Evolutionary conservation across 2,113 vertebrate species (phyloP).

Genomic region (Eonycteris spelaea): DNA sequence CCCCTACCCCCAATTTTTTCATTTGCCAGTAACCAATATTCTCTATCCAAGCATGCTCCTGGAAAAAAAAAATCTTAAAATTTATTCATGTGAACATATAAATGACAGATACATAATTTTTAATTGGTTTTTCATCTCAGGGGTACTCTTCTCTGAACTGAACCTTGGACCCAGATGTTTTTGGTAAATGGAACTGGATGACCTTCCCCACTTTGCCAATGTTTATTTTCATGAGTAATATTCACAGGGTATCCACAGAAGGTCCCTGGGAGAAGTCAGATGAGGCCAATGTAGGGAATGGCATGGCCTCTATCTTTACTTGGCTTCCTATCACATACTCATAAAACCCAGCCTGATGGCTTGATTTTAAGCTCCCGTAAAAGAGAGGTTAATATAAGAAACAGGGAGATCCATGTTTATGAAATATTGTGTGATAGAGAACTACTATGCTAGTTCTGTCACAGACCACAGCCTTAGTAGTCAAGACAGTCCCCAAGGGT

Average conservation of each 20-base stretch:
- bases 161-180: not conserved
- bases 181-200: not conserved
- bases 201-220: not conserved
- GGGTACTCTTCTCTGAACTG: not conserved
- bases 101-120: not conserved
- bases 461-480: not conserved
- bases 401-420: not conserved
- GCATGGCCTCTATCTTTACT: not conserved
- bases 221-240: not conserved
- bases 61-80: constrained; percentile 4
- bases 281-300: not conserved
- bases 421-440: not conserved
- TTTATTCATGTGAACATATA: not conserved
- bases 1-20: not conserved
- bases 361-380: not conserved
- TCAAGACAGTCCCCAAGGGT: not conserved
- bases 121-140: not conserved
- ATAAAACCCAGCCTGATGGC: not conserved
- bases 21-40: not conserved
- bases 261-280: not conserved
- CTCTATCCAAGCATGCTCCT: not conserved
- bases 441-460: not conserved
- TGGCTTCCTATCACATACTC: not conserved
- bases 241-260: not conserved
- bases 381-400: not conserved